Percentiles rank a stretch among this genome's conserved stretches.
Conservation (phyloP, 2,113 vertebrate genomes). For the Nymphicus hollandicus region DNA sequence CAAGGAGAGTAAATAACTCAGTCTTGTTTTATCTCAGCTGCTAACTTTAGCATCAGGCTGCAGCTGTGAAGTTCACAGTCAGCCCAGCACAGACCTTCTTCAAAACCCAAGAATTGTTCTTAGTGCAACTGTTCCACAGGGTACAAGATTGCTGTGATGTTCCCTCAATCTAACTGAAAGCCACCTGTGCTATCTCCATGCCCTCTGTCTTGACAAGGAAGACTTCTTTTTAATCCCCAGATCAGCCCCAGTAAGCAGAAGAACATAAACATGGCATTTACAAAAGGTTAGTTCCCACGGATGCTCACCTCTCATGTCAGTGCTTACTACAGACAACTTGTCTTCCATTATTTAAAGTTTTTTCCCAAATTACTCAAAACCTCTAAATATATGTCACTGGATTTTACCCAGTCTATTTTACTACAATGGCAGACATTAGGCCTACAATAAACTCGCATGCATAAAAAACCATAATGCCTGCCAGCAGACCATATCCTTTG, state of each 20-base stretch:
- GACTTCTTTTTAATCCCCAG: slow-evolving; percentile 15
- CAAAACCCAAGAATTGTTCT: not conserved
- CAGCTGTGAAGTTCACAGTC: not conserved
- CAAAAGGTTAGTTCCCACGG: not conserved
- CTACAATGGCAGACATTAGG: not conserved
- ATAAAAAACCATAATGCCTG: not conserved
- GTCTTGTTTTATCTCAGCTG: not conserved
- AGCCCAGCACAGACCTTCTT: not conserved
- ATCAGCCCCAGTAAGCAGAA: not conserved
- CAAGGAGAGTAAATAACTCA: not conserved
- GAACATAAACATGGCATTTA: not conserved
- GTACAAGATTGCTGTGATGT: not conserved
- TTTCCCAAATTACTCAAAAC: not conserved
- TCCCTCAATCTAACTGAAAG: not conserved
- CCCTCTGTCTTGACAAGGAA: not conserved
- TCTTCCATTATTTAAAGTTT: not conserved
- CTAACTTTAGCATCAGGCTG: not conserved
- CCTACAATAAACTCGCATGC: not conserved
- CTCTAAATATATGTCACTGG: not conserved
- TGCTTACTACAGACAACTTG: not conserved
- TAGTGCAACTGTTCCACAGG: not conserved
- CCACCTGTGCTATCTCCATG: not conserved
- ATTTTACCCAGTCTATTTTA: not conserved
- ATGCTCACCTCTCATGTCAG: not conserved
- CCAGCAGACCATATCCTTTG: not conserved